Evolutionary conservation across 2,797 vertebrate genomes (phyloP), one percentile per base, ranked within the genome.

Genomic region (Orestias chungarensis): DNA sequence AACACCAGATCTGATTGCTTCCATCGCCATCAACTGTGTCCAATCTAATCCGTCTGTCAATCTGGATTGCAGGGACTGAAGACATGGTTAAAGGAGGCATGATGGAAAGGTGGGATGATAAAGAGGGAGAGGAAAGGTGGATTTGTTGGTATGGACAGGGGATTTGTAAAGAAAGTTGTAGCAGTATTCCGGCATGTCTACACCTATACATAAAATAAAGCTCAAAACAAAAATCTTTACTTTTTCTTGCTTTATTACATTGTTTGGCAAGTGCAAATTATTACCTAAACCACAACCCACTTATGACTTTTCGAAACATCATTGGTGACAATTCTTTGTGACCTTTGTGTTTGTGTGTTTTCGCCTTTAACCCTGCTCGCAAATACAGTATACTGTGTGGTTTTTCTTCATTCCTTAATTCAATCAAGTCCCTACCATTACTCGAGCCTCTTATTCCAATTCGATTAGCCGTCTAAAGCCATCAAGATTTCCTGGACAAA

Each of bases 401-500:
- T 82, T 90, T 89, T 88, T 73, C 90, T 92, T 93, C 88, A n/a
- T 96, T 88, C 93, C 92, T 89, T 98, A 97, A 99, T 98, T 98
- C 95, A 98, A 97, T 99, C 96, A 97, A 94, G 93, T 93, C 92
- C 94, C 90, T 94, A 94, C 95, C 95, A 94, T 95, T 93, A 93
- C 94, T 91, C 90, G 95, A 83, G 89, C 95, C 96, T 97, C 97
- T 97, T 96, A 97, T 98, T 97, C 96, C 95, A 95, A 97, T 98
- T 98, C 96, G 96, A 98, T 99, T 97, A 95, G 92, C 93, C 95
- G 94, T 95, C 95, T 97, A 98, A 99, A 97, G 96, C 96, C 95
- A 97, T 98, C 96, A 97, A 96, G 96, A 96, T 96, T 96, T 96
- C 95, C 95, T 95, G 95, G 95, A 97, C 96, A 96, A 98, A 98